Evolutionary conservation across 1,140 invertebrate genomes (phyloP).

Genomic region (Stegodyphus dumicola): DNA sequence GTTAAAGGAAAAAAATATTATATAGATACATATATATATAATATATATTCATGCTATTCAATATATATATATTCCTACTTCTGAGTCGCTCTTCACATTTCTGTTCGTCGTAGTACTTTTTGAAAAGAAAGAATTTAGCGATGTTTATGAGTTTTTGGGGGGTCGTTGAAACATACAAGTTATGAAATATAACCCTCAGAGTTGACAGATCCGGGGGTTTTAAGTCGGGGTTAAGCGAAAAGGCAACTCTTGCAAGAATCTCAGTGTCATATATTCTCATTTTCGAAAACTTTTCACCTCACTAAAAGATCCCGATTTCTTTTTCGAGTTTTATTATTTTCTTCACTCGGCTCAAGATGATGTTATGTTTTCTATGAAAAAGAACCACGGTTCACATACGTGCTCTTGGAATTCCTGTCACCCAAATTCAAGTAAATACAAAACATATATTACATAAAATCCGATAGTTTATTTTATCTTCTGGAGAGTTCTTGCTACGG

Average conservation of each 20-base stretch:
- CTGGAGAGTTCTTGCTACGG: too few species aligned
- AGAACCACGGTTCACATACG: neutral
- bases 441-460: too few species aligned
- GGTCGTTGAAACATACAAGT: neutral
- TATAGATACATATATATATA: too few species aligned
- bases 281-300: neutral
- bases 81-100: neutral
- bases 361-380: neutral
- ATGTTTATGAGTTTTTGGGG: conserved; percentile 17
- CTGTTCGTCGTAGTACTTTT: neutral
- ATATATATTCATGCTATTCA: too few species aligned
- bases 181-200: conserved; percentile 39
- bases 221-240: conserved; percentile 37
- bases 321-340: too few species aligned
- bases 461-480: too few species aligned
- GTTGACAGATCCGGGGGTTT: conserved; percentile 49
- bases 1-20: too few species aligned
- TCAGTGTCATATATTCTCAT: conserved; percentile 40
- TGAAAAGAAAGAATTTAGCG: neutral
- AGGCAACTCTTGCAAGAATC: conserved; percentile 3
- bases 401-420: neutral
- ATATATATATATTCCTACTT: too few species aligned
- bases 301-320: too few species aligned
- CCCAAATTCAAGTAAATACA: too few species aligned
- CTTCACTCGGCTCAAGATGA: neutral